Base-by-base conservation (phyloP, 2,113 vertebrate genomes). In the Heterotilapia buettikoferi region DNA sequence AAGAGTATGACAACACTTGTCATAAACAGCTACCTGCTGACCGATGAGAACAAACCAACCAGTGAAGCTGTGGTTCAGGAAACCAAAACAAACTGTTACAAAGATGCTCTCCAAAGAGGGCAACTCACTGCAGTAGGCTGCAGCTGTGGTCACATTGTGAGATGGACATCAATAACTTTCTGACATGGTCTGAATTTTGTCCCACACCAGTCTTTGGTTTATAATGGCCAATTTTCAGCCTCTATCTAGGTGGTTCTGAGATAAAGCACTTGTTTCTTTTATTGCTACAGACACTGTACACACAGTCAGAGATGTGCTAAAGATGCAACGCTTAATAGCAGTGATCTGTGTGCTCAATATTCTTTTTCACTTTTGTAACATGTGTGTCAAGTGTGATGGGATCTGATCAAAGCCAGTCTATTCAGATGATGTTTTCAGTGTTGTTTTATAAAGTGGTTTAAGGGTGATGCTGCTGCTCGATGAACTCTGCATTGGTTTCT, bases 351-450 rank as follows among this genome's bases (percentile, higher is more conserved):
- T 47, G 40, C 14, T 11, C 5, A 76, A 11, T 76, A 18, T 26
- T 29, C 14, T 11, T 73, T 47, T 73, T 73, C 21, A 26, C 13
- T 47, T 24, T 1, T 73, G n/a, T 45, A 73, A 45, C 4, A 0
- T 73, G 68, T 26, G 68, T 10, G 6, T 47, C 68, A 47, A 14
- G 43, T 6, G 61, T 9, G 81, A 61, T 4, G 43, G 33, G 43
- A 47, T 89, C 54, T 85, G 40, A 66, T 87, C 24, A 43, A 26
- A 33, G 52, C 6, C 33, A 12, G 26, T 87, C 87, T 87, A 54
- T 81, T 85, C 47, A 21, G 79, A 54, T 47, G 63, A 5, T 5
- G 21, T 54, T 16, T 40, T 18, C 4, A 1, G 12, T 31, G 29
- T 7, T 38, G 50, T 16, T 43, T 73, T 43, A 24, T 71, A 9